Percentiles rank a stretch among this genome's conserved stretches.
These are phyloP conservation scores for Dolomedes plantarius DNA, from an alignment of 2,888 invertebrate genomes.

Conservation along the genomic window DNA sequence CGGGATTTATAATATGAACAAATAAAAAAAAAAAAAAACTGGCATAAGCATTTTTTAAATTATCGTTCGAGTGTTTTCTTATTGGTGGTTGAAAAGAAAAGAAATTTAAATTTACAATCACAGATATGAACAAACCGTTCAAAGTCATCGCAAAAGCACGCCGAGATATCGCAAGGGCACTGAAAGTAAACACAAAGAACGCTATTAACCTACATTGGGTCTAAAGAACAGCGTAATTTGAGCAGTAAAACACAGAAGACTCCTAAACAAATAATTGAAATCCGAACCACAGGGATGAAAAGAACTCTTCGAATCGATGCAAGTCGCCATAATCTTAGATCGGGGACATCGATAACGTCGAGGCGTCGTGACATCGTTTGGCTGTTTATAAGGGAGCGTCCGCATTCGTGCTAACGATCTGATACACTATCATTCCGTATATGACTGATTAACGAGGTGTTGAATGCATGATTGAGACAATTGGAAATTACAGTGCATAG, in stretches of 20 bases:
- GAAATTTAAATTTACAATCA: too few species aligned
- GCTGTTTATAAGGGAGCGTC: neutral
- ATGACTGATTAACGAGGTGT: neutral
- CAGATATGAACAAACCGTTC: too few species aligned
- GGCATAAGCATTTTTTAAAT: too few species aligned
- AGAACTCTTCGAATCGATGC: neutral
- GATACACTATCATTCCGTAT: neutral
- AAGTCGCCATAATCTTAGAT: conserved; percentile 4
- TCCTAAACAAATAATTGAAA: neutral
- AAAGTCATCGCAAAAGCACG: too few species aligned
- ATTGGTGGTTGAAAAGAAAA: too few species aligned
- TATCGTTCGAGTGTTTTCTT: too few species aligned
- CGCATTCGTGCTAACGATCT: neutral
- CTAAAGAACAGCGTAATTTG: neutral
- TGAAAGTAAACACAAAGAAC: too few species aligned
- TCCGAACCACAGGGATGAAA: neutral
- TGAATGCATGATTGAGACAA: neutral
- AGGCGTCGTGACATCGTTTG: neutral
- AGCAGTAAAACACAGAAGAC: neutral
- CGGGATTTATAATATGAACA: too few species aligned
- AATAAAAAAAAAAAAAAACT: too few species aligned
- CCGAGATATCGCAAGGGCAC: too few species aligned
- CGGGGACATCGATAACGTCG: neutral
- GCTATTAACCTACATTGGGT: neutral
- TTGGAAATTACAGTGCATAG: too few species aligned